Conservation (phyloP, 2,113 vertebrate species). For the Engraulis encrasicolus region DNA sequence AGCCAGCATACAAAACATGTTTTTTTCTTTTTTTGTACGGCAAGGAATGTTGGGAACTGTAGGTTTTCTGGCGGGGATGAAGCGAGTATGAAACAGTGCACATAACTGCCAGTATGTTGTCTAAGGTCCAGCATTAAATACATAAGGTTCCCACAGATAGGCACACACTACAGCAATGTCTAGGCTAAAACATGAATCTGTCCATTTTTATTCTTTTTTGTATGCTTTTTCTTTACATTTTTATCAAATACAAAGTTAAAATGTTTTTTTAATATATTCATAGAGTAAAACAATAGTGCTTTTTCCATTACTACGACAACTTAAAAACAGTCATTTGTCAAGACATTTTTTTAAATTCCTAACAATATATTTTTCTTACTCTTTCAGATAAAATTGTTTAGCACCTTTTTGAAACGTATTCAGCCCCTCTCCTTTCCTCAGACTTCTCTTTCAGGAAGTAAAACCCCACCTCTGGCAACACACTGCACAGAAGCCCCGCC, state of each 20-base stretch:
- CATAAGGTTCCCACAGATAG: slow-evolving; percentile 84
- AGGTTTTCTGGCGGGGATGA: slow-evolving; percentile 67
- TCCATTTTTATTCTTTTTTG: slow-evolving; percentile 80
- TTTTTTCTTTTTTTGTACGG: no score
- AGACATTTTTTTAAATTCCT: slow-evolving; percentile 87
- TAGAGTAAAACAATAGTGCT: slow-evolving; percentile 99
- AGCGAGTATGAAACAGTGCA: slow-evolving; percentile 77
- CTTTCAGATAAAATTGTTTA: slow-evolving; percentile 99
- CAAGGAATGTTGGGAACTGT: slow-evolving; percentile 79
- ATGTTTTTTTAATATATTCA: slow-evolving; percentile 97
- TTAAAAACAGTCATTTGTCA: slow-evolving; percentile 98
- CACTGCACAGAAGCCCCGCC: slow-evolving; percentile 79
- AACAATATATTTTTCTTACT: slow-evolving; percentile 92
- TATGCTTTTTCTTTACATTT: slow-evolving; percentile 82
- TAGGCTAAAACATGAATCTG: slow-evolving; percentile 95
- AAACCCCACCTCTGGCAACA: slow-evolving; percentile 69
- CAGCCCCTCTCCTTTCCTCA: slow-evolving; percentile 81
- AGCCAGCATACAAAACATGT: slow-evolving; percentile 56
- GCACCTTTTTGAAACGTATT: slow-evolving; percentile 95
- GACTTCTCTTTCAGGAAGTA: slow-evolving; percentile 77
- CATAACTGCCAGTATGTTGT: slow-evolving; percentile 73
- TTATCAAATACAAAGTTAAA: slow-evolving; percentile 99
- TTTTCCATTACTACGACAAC: slow-evolving; percentile 97
- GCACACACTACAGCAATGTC: slow-evolving; percentile 87
- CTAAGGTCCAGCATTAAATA: slow-evolving; percentile 81